Conservation (phyloP, 2,113 vertebrate species). For the Prinia subflava region DNA sequence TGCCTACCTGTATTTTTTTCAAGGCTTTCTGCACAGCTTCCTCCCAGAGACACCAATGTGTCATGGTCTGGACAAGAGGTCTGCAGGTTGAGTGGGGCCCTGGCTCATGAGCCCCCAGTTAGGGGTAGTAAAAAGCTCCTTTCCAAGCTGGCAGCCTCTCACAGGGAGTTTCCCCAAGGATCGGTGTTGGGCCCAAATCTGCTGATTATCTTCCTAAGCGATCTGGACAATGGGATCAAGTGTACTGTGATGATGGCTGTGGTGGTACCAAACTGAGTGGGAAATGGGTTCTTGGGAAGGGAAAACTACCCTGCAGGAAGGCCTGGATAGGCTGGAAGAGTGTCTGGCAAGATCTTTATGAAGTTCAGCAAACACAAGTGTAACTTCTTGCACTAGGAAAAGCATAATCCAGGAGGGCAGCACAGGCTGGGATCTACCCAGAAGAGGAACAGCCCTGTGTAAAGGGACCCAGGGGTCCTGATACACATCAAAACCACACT, state of each 20-base stretch:
- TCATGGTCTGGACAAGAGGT: background rate
- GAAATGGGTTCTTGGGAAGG: background rate
- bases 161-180: too few relatives aligned
- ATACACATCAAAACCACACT: background rate
- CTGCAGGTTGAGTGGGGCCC: too few relatives aligned
- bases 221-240: background rate
- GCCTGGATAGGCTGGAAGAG: background rate
- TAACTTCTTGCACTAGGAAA: background rate
- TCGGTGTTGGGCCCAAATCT: background rate
- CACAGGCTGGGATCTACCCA: too few relatives aligned
- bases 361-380: background rate
- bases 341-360: background rate
- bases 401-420: background rate
- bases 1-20: background rate
- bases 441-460: background rate
- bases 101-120: background rate
- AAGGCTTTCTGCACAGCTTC: background rate
- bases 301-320: background rate
- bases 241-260: accelerated
- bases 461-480: background rate
- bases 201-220: background rate
- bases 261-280: background rate
- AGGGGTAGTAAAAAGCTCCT: background rate
- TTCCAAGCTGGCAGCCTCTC: background rate
- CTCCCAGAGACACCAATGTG: accelerated